Base-by-base conservation (phyloP, 1,140 invertebrate genomes). In the Dinoponera quadriceps region DNA sequence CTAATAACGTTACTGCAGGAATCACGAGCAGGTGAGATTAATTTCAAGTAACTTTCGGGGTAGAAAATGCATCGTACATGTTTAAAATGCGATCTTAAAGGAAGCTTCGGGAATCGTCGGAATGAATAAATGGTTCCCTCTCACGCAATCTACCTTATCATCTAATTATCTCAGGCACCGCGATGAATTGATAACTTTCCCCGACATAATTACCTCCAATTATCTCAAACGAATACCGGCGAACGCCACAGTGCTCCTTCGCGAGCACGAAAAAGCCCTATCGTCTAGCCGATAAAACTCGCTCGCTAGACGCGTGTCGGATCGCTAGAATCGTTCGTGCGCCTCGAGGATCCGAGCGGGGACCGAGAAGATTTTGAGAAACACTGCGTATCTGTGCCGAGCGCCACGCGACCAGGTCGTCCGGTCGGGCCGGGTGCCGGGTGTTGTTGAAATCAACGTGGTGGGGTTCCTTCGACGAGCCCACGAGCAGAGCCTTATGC, bases 391-490 rank as follows among this genome's bases (percentile, higher is more conserved):
- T 92, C 89, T 92, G 91, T 92, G 92, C 89, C 89, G 90, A 89
- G 86, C 84, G 90, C 91, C 91, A 91, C 92, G 92, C 92, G 91
- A 92, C 92, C 92, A 82, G 90, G 90, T 92, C 87, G 91, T 90
- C 87, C 90, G 89, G 90, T 90, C 85, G 83, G 82, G 88, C 91
- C 85, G 88, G 91, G 86, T 90, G 91, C 91, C 91, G 91, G 92
- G 90, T 91, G 90, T 91, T 92, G 91, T 90, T 93, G 87, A 92
- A 93, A 92, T 91, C 90, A 92, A 91, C 91, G 91, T 92, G 90
- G 91, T 91, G 91, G 91, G 91, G 91, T 89, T 91, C 88, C 90
- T 92, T 91, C 90, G 88, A 91, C 89, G 90, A 87, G 75, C 51
- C 89, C 91, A 88, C 91, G 91, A 91, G 83, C 71, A 85, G 82